Base-by-base conservation (phyloP, 1,140 invertebrate genomes). In the Trachymyrmex septentrionalis region DNA sequence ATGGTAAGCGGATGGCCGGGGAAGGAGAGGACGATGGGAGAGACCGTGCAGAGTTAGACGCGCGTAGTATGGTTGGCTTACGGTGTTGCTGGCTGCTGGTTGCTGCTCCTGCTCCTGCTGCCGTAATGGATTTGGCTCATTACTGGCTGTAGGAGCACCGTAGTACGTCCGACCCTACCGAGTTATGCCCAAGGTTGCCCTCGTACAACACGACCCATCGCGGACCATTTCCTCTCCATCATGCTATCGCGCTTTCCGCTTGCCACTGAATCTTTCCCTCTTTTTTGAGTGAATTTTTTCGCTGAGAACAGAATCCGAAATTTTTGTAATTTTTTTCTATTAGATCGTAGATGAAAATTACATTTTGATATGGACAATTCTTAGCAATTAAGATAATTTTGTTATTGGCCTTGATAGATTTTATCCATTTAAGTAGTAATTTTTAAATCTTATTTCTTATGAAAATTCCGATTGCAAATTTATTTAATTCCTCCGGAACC, bases 101-200 rank as follows among this genome's bases (percentile, higher is more conserved):
- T 81, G 4, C 34, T 38, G 7, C 34, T 38, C 34, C 34, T 38
- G 76, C 55, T 85, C 72, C 69, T 64, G 71, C 61, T 80, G 86
- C 69, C 82, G 90, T 92, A 92, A 92, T 92, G 90, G 90, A 92
- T 92, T 92, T 92, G 87, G 86, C 90, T 92, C 90, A 90, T 92
- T 92, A 92, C 92, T 48, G 71, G 55, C 50, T 63, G 67, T 78
- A 90, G 81, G 81, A 77, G 64, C 80, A 84, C 38, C n/a, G 19
- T 38, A 34, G 80, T 63, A 86, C 81, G 88, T 86, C 69, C 86
- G 63, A 63, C 69, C 85, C 78, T 87, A 88, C 66, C 85, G 75
- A 89, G 72, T 90, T 90, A 85, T 86, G 81, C 71, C 84, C 86
- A 89, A 91, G 90, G 88, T 76, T 90, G 85, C 61, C 81, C 88